A percentile compares a stretch with the other conserved stretches of the same genome.
phyloP scores from a whole-genome alignment of 2,797 vertebrate species.

The Sebastolobus alascanus region DNA sequence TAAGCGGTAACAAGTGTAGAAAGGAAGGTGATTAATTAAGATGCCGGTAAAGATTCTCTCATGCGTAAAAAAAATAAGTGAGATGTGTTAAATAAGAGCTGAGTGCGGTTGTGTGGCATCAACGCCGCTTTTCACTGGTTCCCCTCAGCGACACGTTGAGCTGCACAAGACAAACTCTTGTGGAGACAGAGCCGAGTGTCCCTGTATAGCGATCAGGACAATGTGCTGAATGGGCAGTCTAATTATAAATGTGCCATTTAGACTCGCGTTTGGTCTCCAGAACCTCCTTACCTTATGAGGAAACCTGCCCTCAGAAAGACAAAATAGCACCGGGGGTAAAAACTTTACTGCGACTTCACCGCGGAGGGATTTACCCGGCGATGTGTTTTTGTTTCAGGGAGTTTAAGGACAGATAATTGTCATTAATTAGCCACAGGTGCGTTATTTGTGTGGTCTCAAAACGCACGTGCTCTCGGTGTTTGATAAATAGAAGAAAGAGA shows the following conservation, averaged over 20 bases:
- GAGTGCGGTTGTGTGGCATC: conserved; percentile 55
- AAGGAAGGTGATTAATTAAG: conserved; percentile 32
- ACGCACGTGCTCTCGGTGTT: not conserved
- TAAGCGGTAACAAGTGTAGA: conserved; percentile 5
- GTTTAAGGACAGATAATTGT: not conserved
- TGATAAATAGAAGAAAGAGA: not conserved
- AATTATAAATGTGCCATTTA: conserved; percentile 99
- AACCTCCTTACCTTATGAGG: conserved; percentile 99
- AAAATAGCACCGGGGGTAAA: conserved; percentile 91
- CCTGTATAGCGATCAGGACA: conserved; percentile 93
- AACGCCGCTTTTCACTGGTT: conserved; percentile 62
- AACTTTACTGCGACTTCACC: conserved; percentile 86
- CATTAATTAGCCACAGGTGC: conserved; percentile 66
- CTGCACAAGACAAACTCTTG: conserved; percentile 84
- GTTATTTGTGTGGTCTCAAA: conserved; percentile 17
- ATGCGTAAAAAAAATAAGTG: conserved; percentile 24
- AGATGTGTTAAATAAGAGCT: conserved; percentile 48
- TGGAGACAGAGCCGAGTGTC: conserved; percentile 89
- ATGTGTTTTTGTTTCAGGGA: conserved; percentile 76
- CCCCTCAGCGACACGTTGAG: conserved; percentile 63
- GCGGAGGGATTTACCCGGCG: conserved; percentile 49
- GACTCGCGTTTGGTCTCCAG: conserved; percentile 91
- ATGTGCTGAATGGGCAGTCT: conserved; percentile 99
- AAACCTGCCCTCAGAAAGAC: conserved; percentile 89
- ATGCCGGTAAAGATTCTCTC: not conserved